Evolutionary conservation across 2,888 invertebrate species (phyloP), one percentile per base, ranked within the genome.

Genomic region (Drosophila histrio): DNA sequence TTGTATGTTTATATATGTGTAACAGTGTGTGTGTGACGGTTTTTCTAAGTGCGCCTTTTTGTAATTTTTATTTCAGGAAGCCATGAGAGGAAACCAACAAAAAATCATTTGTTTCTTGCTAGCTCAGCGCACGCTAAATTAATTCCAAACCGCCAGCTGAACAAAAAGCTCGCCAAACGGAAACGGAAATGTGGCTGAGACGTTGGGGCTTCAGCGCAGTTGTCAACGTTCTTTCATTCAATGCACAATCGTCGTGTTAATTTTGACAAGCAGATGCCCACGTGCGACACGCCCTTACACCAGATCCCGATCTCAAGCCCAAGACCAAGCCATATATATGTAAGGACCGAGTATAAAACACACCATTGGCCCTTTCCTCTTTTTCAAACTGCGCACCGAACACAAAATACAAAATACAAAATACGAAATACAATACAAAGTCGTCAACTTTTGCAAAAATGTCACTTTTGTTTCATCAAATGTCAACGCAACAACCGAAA

Each of bases 381-480:
- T 72, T 66, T 66, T 52, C 22, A 56, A 77, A 77, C 66, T 66
- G 60, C 56, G 60, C 63, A 61, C 60, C 63, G 30, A 71, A 39
- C 30, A 46, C 30, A 24, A 24, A 53, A 44, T 24, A 26, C 22
- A 26, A 49, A 49, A 49, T 34, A 53, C 53, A 49, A 36, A 32
- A 32, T 32, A 24, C 46, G 13, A 21, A 62, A 54, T 47, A 57
- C 71, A 85, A 78, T 71, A 86, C 83, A 86, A 85, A 77, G 86
- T 79, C 79, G 73, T 87, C 86, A 80, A 77, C 77, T 85, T 86
- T 75, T 74, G 79, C 77, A 68, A 85, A 86, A 86, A 80, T 86
- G 86, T 87, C 86, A 87, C 87, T 86, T 87, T 87, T 86, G 79
- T 86, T 87, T 87, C 86, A 76, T 87, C 86, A 87, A 85, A 87